Conservation (phyloP, 2,797 vertebrate genomes). For the Delichon dasypus region DNA sequence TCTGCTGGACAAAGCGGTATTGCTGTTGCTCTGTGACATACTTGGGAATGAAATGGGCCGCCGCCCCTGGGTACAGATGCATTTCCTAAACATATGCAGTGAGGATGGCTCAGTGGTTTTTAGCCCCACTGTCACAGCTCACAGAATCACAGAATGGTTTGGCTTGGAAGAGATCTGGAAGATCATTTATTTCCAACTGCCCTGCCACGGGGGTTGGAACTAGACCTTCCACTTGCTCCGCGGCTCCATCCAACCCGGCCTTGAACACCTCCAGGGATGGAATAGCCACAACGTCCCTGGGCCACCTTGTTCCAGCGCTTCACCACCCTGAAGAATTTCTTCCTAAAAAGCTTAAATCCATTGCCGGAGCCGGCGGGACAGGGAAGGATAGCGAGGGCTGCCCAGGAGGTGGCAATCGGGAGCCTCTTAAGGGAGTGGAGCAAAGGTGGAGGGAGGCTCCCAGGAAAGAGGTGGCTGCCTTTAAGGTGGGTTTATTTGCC, state of each 20-base stretch:
- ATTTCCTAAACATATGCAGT: neutral
- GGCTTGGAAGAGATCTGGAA: neutral
- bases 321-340: neutral
- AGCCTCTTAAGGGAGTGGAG: constrained; percentile 21
- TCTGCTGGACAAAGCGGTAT: neutral
- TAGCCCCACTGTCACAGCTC: accelerated
- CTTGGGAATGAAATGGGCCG: accelerated
- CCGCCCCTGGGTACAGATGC: accelerated
- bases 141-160: neutral
- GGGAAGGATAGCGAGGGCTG: neutral
- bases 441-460: constrained; percentile 58
- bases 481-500: constrained; percentile 72
- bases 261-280: neutral
- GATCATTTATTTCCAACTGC: neutral
- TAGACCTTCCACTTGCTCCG: neutral
- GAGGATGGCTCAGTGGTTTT: neutral
- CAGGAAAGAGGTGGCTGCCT: constrained; percentile 61
- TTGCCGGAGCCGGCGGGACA: too few relatives aligned
- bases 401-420: constrained; percentile 58
- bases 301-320: too few relatives aligned
- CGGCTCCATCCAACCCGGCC: neutral
- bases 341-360: neutral
- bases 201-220: neutral
- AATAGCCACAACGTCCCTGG: neutral
- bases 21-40: accelerated